Conservation (phyloP, 1,140 invertebrate species). For the Phthorimaea operculella region DNA sequence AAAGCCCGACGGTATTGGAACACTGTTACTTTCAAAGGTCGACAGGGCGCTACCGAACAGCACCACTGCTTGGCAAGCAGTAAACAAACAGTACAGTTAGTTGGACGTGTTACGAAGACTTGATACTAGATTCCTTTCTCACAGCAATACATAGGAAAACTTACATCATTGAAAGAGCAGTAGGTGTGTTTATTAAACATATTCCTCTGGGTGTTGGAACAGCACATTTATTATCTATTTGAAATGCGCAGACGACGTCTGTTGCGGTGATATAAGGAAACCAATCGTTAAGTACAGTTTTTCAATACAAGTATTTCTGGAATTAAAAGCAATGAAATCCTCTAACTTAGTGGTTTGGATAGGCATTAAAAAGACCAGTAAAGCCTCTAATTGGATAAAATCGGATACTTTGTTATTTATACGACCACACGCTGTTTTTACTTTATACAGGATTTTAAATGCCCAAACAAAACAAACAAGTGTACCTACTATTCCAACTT, state of each 20-base stretch:
- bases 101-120: no score
- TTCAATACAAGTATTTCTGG: slow-evolving; percentile 23
- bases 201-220: not conserved
- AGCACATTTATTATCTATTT: not conserved
- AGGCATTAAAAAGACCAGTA: not conserved
- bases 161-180: no score
- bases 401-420: not conserved
- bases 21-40: slow-evolving; percentile 65
- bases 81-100: no score
- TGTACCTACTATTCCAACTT: no score
- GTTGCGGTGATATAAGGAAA: slow-evolving; percentile 22
- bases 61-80: not conserved
- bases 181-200: not conserved
- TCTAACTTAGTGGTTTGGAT: not conserved
- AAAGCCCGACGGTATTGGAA: slow-evolving; percentile 41
- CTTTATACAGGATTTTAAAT: not conserved
- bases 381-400: not conserved
- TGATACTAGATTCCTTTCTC: no score
- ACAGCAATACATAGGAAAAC: no score
- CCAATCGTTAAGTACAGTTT: slow-evolving; percentile 28
- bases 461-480: no score
- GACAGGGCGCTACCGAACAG: slow-evolving; percentile 8
- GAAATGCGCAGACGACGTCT: not conserved
- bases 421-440: not conserved
- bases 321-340: slow-evolving; percentile 7